phyloP scores from a whole-genome alignment of 2,888 invertebrate species.

The Malthinus flaveolus region DNA sequence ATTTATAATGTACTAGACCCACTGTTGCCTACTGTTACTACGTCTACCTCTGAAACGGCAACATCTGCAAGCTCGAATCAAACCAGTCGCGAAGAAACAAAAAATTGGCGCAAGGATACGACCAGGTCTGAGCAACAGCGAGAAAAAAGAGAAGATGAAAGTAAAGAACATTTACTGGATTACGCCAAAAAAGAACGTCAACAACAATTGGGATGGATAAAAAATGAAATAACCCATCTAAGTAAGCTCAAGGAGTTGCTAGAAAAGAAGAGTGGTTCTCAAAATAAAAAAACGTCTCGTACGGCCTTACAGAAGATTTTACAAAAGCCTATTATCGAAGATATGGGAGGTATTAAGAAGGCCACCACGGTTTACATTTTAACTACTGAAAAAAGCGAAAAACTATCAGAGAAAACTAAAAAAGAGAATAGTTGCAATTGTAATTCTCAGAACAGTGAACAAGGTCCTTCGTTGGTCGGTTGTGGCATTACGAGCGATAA shows the following conservation, averaged over 20 bases:
- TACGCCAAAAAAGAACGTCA: constrained; percentile 58
- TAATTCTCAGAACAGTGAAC: neutral
- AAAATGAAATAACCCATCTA: constrained; percentile 61
- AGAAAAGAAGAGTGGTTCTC: constrained; percentile 28
- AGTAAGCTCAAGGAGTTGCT: constrained; percentile 57
- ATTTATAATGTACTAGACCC: no score
- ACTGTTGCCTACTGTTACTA: no score
- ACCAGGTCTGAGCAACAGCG: constrained; percentile 56
- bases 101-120: constrained; percentile 55
- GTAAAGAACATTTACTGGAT: constrained; percentile 39
- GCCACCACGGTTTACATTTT: constrained; percentile 45
- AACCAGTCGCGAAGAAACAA: constrained; percentile 28
- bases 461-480: neutral
- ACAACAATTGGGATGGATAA: constrained; percentile 62
- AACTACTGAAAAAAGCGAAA: constrained; percentile 34
- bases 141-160: constrained; percentile 37
- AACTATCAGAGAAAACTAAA: neutral
- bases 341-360: constrained; percentile 34
- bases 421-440: neutral
- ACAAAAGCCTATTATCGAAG: constrained; percentile 21
- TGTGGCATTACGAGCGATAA: neutral
- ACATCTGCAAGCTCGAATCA: constrained; percentile 11
- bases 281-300: neutral
- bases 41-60: neutral
- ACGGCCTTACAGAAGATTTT: constrained; percentile 1